Base-by-base conservation (phyloP, 2,797 vertebrate species). In the Euthynnus affinis region DNA sequence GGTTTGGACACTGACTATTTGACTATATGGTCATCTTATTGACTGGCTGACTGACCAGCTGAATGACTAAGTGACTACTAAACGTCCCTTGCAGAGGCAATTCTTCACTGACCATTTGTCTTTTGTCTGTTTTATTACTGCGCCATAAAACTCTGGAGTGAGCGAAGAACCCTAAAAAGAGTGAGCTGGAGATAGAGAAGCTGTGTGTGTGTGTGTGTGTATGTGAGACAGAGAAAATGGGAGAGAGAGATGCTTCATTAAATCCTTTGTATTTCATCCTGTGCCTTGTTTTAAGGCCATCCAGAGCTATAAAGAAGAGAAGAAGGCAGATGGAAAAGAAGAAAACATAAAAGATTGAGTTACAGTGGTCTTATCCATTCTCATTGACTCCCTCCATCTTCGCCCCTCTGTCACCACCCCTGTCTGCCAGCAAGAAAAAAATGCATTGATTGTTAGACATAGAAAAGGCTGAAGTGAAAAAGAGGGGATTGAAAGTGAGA, bases 51-150 rank as follows among this genome's bases (percentile, higher is more conserved):
- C 81, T 81, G 81, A 85, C 82, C 83, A 64, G 76, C 83, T 87
- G 86, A 84, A 82, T 81, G 88, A 87, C 85, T 69, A 60, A 88
- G 78, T 70, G 80, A 86, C 84, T 53, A 40, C 63, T 89, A 68
- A 90, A 90, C 4, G 6, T 71, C 57, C 72, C 17, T 42, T 51
- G 65, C 86, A 85, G 76, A 81, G 59, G 76, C 81, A 84, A 51
- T 89, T 90, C 86, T 83, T 83, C 70, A 68, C 83, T 66, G 68
- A 78, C 91, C 92, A 92, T 94, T 93, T 94, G 92, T 89, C 89
- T 88, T 87, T 87, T 81, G 81, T 81, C 82, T 83, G 56, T 80
- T 93, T 93, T 94, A 93, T 87, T 86, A 72, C 76, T n/a, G 65
- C 34, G 6, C 74, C 85, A 77, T 92, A 92, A 91, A 92, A 82